Percentiles rank a stretch among this genome's conserved stretches.
Evolutionary conservation across 2,113 vertebrate species (phyloP).

Genomic region (Dicentrarchus labrax): DNA sequence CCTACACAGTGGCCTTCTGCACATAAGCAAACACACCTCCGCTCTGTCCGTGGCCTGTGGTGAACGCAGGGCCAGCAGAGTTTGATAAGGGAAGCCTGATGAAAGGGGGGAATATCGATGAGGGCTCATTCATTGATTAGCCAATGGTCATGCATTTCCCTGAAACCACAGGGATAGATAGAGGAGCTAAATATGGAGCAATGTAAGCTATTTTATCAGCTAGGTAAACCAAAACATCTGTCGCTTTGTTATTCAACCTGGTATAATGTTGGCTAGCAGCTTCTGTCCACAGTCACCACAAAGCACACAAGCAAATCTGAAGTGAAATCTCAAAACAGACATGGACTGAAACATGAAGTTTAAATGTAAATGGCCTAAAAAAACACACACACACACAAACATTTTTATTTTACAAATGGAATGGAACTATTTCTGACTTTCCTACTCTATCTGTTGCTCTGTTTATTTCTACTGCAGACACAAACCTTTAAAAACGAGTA

Average conservation of each 20-base stretch:
- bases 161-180: slow-evolving; percentile 11
- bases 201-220: slow-evolving; percentile 18
- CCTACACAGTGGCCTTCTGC: slow-evolving; percentile 57
- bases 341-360: slow-evolving; percentile 1
- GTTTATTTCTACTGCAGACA: neutral
- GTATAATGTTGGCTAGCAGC: neutral
- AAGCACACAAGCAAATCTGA: neutral
- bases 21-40: slow-evolving; percentile 44
- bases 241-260: slow-evolving; percentile 12
- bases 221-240: slow-evolving; percentile 8
- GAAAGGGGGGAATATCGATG: slow-evolving; percentile 27
- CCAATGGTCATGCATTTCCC: neutral
- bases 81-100: slow-evolving; percentile 44
- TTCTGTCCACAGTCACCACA: neutral
- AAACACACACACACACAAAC: neutral
- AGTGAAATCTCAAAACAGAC: neutral
- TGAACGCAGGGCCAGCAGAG: slow-evolving; percentile 1
- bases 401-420: neutral
- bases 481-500: neutral
- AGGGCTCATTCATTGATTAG: slow-evolving; percentile 26
- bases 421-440: neutral
- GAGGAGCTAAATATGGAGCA: neutral
- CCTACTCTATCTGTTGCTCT: neutral
- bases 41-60: slow-evolving; percentile 26
- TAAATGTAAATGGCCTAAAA: neutral